Conservation (phyloP, 2,888 invertebrate species). For the Hirtodrosophila duncani region DNA sequence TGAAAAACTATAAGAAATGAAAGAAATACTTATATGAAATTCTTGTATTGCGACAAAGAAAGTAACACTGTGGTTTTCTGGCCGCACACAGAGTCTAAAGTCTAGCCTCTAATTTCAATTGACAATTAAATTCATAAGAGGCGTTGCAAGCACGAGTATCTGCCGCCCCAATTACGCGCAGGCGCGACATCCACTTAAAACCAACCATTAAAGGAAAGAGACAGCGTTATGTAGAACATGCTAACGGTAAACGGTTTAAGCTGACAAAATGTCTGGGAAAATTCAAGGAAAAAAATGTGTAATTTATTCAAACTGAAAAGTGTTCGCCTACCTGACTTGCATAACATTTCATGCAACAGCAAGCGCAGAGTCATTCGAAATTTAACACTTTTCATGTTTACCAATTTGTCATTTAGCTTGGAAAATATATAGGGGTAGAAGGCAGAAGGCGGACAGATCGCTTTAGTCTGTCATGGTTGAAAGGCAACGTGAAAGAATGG, state of each 20-base stretch:
- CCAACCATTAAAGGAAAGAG: not conserved
- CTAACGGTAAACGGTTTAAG: conserved; percentile 23
- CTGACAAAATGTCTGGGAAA: conserved; percentile 17
- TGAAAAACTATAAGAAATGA: not conserved
- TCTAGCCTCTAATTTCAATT: conserved; percentile 55
- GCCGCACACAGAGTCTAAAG: too few relatives aligned
- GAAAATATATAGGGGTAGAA: not conserved
- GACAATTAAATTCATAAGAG: conserved; percentile 51
- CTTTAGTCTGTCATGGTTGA: too few relatives aligned
- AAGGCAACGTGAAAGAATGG: too few relatives aligned
- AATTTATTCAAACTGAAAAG: conserved; percentile 1
- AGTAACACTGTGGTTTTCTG: too few relatives aligned
- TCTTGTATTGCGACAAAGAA: too few relatives aligned
- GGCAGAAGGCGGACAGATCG: too few relatives aligned
- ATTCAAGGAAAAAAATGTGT: not conserved
- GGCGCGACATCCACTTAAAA: conserved; percentile 16
- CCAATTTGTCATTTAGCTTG: conserved; percentile 31
- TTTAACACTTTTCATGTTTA: conserved; percentile 21
- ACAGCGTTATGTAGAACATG: conserved; percentile 1
- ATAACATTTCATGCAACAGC: conserved; percentile 52
- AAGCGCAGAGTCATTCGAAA: conserved; percentile 17
- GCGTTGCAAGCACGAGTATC: conserved; percentile 9
- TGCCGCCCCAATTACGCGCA: conserved; percentile 49
- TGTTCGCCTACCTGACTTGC: conserved; percentile 42
- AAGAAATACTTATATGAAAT: too few relatives aligned